Conservation (phyloP, 2,113 vertebrate species). For the Vulpes vulpes region DNA sequence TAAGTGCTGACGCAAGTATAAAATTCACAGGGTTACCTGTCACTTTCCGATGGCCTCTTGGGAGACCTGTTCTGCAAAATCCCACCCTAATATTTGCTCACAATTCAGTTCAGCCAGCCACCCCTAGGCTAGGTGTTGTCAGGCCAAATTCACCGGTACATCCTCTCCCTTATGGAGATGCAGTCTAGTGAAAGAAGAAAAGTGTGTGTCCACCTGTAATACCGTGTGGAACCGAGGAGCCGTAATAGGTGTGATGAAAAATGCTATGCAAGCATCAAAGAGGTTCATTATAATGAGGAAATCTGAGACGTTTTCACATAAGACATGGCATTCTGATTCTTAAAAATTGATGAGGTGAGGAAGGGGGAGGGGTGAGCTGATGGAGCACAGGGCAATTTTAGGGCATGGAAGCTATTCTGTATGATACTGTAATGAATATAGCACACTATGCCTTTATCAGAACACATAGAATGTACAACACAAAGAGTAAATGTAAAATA, state of each 20-base stretch:
- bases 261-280: not conserved
- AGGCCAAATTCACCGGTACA: not conserved
- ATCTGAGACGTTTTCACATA: not conserved
- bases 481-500: not conserved
- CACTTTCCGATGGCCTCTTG: constrained; percentile 2
- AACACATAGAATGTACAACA: not conserved
- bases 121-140: not conserved
- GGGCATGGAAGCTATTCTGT: not conserved
- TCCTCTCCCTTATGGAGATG: not conserved
- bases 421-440: not conserved
- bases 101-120: not conserved
- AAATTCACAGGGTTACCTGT: not conserved
- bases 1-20: not conserved
- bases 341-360: not conserved
- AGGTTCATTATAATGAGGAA: not conserved
- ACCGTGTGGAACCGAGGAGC: not conserved
- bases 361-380: not conserved
- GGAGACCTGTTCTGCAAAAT: constrained; percentile 19
- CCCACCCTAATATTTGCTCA: not conserved
- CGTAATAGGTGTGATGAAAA: not conserved
- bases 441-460: not conserved
- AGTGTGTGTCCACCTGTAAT: not conserved
- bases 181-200: not conserved
- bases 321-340: not conserved
- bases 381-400: not conserved